These are phyloP conservation scores for Prunella strophiata DNA, from an alignment of 2,797 vertebrate genomes.

Conservation along the genomic window DNA sequence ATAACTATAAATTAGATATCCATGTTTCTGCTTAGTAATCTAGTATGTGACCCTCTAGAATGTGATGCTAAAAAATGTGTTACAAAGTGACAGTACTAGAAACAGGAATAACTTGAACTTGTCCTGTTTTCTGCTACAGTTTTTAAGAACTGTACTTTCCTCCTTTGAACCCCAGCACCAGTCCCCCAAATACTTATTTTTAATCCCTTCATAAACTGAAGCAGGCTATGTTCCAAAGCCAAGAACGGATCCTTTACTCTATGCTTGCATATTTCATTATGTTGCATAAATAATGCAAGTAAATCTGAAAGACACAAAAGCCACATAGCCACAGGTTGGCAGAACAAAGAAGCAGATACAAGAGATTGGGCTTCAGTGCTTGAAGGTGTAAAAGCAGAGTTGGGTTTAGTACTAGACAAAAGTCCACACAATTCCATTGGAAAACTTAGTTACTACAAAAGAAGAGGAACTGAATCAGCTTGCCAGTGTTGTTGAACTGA, in stretches of 20 bases:
- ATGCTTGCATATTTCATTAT: constrained; percentile 70
- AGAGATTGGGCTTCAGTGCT: constrained; percentile 27
- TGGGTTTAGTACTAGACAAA: neutral
- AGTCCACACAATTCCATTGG: neutral
- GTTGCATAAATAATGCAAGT: constrained; percentile 67
- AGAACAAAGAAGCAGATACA: constrained; percentile 40
- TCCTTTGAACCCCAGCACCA: neutral
- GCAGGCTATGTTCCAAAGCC: constrained; percentile 16
- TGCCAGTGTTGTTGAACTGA: neutral
- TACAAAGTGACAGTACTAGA: neutral
- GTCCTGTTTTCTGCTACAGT: neutral
- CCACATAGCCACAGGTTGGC: constrained; percentile 54
- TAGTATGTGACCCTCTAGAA: neutral
- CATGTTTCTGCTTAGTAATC: neutral
- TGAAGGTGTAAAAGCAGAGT: constrained; percentile 57
- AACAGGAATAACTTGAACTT: neutral
- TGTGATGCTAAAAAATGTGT: neutral
- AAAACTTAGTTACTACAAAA: constrained; percentile 1
- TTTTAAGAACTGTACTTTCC: neutral
- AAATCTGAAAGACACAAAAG: constrained; percentile 68
- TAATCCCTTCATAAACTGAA: constrained; percentile 26
- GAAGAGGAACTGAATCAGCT: constrained; percentile 17
- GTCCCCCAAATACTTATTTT: constrained; percentile 31
- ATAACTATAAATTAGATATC: neutral
- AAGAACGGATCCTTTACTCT: constrained; percentile 52